A percentile compares a stretch with the other conserved stretches of the same genome.
These are phyloP conservation scores for Xenopus laevis DNA, from an alignment of 2,113 vertebrate genomes.

Conservation along the genomic window DNA sequence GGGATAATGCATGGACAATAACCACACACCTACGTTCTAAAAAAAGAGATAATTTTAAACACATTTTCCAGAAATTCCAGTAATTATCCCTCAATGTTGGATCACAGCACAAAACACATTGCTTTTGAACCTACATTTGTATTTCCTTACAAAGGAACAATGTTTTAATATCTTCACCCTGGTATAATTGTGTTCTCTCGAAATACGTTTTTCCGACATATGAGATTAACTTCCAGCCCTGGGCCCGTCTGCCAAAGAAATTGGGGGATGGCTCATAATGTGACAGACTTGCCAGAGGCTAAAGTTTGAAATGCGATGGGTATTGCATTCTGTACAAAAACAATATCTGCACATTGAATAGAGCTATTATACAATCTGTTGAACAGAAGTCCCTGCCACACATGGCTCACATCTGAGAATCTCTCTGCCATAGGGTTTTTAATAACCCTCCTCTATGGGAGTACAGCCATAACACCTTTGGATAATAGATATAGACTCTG, in stretches of 20 bases:
- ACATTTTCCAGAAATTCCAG: too few relatives aligned
- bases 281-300: conserved; percentile 72
- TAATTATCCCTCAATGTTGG: too few relatives aligned
- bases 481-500: conserved; percentile 17
- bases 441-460: conserved; percentile 57
- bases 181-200: conserved; percentile 47
- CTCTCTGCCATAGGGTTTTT: conserved; percentile 50
- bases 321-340: conserved; percentile 67
- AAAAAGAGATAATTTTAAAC: too few relatives aligned
- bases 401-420: conserved; percentile 57
- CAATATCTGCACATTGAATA: conserved; percentile 64
- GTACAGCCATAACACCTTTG: conserved; percentile 50
- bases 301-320: conserved; percentile 65
- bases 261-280: conserved; percentile 64
- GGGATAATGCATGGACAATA: too few relatives aligned
- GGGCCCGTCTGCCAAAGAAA: conserved; percentile 73
- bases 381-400: conserved; percentile 56
- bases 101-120: conserved; percentile 44
- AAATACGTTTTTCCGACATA: conserved; percentile 62
- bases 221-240: conserved; percentile 72
- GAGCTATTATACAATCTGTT: conserved; percentile 61
- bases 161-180: conserved; percentile 34
- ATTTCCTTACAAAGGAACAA: conserved; percentile 31
- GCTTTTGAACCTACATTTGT: conserved; percentile 28
- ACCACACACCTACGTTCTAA: too few relatives aligned